Evolutionary conservation across 2,888 invertebrate genomes (phyloP).

Genomic region (Sceliomorpha sp.): DNA sequence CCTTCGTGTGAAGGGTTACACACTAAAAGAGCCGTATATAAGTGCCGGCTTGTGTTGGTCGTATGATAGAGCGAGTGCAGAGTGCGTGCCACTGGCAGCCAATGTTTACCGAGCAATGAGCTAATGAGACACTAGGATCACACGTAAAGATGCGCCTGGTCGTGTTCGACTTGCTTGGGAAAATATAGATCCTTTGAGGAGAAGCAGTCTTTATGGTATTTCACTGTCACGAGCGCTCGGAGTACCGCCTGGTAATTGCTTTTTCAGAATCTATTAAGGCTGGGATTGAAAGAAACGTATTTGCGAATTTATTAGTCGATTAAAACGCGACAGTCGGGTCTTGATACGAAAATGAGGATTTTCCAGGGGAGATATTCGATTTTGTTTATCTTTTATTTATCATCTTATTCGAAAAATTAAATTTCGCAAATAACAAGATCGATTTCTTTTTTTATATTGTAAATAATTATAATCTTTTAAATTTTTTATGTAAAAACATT

Average conservation of each 20-base stretch:
- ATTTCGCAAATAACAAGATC: too few relatives aligned
- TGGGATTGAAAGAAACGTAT: too few relatives aligned
- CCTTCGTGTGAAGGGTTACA: conserved; percentile 31
- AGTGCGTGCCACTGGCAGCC: conserved; percentile 52
- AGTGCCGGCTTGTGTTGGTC: conserved; percentile 46
- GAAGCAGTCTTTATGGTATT: conserved; percentile 4
- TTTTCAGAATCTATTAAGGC: not conserved
- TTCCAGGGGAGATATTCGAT: too few relatives aligned
- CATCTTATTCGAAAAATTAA: too few relatives aligned
- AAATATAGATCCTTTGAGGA: conserved; percentile 17
- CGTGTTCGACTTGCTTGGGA: conserved; percentile 6
- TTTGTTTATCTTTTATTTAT: too few relatives aligned
- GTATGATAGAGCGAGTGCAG: conserved; percentile 43
- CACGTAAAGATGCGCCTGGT: conserved; percentile 34
- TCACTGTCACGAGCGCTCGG: not conserved
- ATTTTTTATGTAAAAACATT: too few relatives aligned
- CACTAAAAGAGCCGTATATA: conserved; percentile 40
- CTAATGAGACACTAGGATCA: conserved; percentile 60
- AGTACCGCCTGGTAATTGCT: not conserved
- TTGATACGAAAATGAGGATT: too few relatives aligned
- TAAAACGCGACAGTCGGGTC: too few relatives aligned
- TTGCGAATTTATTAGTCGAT: too few relatives aligned
- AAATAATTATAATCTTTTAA: too few relatives aligned
- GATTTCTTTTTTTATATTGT: too few relatives aligned
- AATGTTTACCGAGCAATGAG: conserved; percentile 60